phyloP scores from a whole-genome alignment of 2,113 vertebrate genomes.

The Thryonomys swinderianus region DNA sequence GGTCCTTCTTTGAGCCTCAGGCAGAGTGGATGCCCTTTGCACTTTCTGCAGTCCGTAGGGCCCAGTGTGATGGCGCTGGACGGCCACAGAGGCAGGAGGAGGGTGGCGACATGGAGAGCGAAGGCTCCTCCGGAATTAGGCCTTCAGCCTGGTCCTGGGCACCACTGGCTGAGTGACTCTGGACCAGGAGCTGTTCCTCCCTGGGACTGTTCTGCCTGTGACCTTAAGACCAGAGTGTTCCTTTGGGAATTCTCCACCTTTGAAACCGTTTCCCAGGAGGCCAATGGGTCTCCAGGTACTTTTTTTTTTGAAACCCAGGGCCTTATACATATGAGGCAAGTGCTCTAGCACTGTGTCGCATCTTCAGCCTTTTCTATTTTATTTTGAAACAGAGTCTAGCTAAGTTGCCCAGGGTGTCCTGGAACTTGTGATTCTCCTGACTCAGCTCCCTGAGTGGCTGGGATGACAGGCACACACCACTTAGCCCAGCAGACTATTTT shows the following conservation, averaged over 20 bases:
- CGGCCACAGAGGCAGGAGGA: fast-evolving
- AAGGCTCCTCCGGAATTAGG: not conserved
- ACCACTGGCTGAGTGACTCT: not conserved
- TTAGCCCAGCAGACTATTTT: not conserved
- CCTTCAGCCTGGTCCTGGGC: not conserved
- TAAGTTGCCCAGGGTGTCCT: not conserved
- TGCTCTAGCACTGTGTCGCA: not conserved
- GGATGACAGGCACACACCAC: not conserved
- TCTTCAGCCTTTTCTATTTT: not conserved
- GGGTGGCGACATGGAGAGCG: fast-evolving
- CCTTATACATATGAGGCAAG: not conserved
- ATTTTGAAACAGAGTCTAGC: not conserved
- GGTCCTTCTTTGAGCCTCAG: not conserved
- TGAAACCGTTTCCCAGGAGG: not conserved
- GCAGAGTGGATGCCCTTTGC: not conserved
- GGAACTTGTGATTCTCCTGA: not conserved
- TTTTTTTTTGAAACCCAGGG: not conserved
- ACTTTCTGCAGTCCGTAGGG: not conserved
- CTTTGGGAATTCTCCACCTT: not conserved
- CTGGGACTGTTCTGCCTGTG: not conserved
- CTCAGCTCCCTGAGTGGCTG: not conserved
- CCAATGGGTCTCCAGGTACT: not conserved
- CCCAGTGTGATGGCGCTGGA: not conserved
- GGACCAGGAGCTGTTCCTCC: not conserved
- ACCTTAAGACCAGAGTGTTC: not conserved